Percentiles rank a stretch among this genome's conserved stretches.
Evolutionary conservation across 2,888 invertebrate species (phyloP).

Genomic region (Lydus trimaculatus): DNA sequence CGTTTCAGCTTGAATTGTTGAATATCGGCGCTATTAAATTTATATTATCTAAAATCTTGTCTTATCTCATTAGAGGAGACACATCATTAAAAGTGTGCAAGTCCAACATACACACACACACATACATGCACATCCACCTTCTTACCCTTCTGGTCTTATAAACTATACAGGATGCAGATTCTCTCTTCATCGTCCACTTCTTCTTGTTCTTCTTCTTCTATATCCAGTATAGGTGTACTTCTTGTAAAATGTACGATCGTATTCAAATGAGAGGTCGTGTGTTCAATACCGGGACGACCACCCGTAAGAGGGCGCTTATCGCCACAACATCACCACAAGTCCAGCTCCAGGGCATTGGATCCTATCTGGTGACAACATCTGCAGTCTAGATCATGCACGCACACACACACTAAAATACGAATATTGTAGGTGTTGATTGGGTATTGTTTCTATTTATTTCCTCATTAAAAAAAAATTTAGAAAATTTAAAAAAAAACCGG

Average conservation of each 20-base stretch:
- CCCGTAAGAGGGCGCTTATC: slow-evolving; percentile 57
- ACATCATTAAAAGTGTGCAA: slow-evolving; percentile 57
- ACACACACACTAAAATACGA: slow-evolving; percentile 47
- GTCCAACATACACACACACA: slow-evolving; percentile 38
- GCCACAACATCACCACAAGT: slow-evolving; percentile 52
- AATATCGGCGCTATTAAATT: slow-evolving; percentile 58
- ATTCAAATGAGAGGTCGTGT: slow-evolving; percentile 61
- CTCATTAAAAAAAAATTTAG: neutral
- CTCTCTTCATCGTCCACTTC: slow-evolving; percentile 38
- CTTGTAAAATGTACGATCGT: slow-evolving; percentile 53
- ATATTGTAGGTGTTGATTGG: slow-evolving; percentile 43
- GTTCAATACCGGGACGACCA: slow-evolving; percentile 51
- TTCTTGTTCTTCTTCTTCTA: slow-evolving; percentile 7
- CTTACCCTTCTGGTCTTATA: neutral
- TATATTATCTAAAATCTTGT: slow-evolving; percentile 59
- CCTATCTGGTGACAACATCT: slow-evolving; percentile 63
- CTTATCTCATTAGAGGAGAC: slow-evolving; percentile 60
- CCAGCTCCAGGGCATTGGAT: slow-evolving; percentile 42
- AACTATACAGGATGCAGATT: slow-evolving; percentile 51
- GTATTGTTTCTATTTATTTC: neutral
- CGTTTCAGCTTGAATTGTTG: slow-evolving; percentile 36
- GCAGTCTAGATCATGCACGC: slow-evolving; percentile 61
- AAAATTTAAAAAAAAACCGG: no score
- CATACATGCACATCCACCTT: slow-evolving; percentile 24
- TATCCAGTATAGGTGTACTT: neutral